These are phyloP conservation scores for Brachionus calyciflorus DNA, from an alignment of 1,140 invertebrate species.

Conservation along the genomic window DNA sequence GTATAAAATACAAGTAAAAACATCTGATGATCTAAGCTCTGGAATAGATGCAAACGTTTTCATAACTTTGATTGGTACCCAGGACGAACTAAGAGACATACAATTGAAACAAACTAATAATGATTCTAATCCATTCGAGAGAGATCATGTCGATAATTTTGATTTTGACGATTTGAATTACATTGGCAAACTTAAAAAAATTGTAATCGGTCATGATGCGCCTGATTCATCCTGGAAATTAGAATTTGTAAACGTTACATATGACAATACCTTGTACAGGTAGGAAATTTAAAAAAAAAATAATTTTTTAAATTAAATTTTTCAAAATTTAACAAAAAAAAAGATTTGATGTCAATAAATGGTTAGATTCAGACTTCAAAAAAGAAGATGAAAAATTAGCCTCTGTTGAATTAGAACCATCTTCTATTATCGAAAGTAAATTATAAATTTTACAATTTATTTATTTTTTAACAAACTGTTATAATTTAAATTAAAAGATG, in stretches of 20 bases:
- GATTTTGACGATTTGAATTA: slow-evolving; percentile 48
- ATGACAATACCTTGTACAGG: not conserved
- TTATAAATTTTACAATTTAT: too few species aligned
- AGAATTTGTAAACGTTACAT: not conserved
- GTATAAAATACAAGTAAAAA: not conserved
- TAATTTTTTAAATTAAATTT: not conserved
- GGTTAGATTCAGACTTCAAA: not conserved
- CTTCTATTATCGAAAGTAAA: slow-evolving; percentile 50
- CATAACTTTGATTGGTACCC: slow-evolving; percentile 55
- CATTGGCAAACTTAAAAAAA: slow-evolving; percentile 54
- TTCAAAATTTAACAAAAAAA: not conserved
- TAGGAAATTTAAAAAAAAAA: not conserved
- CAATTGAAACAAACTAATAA: slow-evolving; percentile 47
- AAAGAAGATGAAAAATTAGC: slow-evolving; percentile 56
- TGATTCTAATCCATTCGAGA: not conserved
- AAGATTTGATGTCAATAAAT: not conserved
- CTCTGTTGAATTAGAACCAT: slow-evolving; percentile 51
- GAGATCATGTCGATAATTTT: not conserved
- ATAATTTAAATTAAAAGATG: too few species aligned
- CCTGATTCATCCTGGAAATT: not conserved
- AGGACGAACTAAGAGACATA: slow-evolving; percentile 51
- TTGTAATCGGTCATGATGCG: slow-evolving; percentile 54
- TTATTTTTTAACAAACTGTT: too few species aligned
- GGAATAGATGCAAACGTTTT: slow-evolving; percentile 62
- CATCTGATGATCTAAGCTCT: not conserved